phyloP scores from a whole-genome alignment of 37 sponge, comb jelly and placozoan species.

The Amphimedon queenslandica region DNA sequence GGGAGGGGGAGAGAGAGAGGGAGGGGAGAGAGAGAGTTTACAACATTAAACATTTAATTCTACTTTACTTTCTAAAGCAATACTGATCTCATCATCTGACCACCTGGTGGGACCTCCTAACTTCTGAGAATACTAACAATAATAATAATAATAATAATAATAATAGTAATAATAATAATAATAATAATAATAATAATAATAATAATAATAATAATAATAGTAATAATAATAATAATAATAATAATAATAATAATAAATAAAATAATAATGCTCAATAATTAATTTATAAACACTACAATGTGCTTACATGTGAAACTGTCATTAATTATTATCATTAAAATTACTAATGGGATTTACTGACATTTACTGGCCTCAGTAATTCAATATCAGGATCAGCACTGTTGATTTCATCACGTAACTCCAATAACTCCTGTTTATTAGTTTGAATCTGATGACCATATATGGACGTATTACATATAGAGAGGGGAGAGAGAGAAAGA shows the following conservation, averaged over 20 bases:
- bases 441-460: constrained; percentile 11
- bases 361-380: constrained; percentile 19
- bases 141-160: neutral
- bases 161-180: too few species aligned
- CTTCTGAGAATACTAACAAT: constrained; percentile 27
- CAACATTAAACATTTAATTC: neutral
- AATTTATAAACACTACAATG: too few species aligned
- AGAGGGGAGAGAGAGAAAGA: neutral
- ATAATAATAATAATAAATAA: too few species aligned
- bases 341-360: too few species aligned
- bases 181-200: too few species aligned
- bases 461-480: neutral
- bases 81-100: constrained; percentile 48
- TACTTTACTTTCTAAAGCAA: constrained; percentile 39
- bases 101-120: constrained; percentile 17
- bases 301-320: too few species aligned
- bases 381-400: constrained; percentile 14
- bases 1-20: neutral
- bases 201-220: too few species aligned
- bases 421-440: constrained; percentile 31
- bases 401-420: neutral
- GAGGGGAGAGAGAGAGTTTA: constrained; percentile 6
- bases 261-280: too few species aligned
- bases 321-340: too few species aligned
- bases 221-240: too few species aligned